These are phyloP conservation scores for Maniola hyperantus DNA, from an alignment of 2,888 invertebrate genomes.

Conservation along the genomic window DNA sequence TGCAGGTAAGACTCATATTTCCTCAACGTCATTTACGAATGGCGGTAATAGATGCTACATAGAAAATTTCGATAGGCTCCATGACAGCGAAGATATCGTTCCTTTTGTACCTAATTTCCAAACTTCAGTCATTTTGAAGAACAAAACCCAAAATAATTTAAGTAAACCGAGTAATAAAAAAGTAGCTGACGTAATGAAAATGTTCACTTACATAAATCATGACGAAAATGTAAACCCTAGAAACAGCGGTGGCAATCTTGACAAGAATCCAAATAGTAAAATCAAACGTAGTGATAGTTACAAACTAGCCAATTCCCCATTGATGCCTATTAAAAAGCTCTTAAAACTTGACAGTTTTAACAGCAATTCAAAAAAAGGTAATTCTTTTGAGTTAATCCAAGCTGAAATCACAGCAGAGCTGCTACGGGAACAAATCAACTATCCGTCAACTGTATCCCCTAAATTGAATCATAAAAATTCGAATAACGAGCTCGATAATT, in stretches of 20 bases:
- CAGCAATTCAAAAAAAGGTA: conserved; percentile 70
- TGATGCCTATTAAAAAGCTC: conserved; percentile 85
- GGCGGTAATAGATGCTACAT: conserved; percentile 50
- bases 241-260: conserved; percentile 47
- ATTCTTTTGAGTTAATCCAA: conserved; percentile 82
- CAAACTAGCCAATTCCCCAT: conserved; percentile 89
- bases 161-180: conserved; percentile 66
- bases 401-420: conserved; percentile 84
- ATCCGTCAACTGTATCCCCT: conserved; percentile 85
- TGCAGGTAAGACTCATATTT: conserved; percentile 84
- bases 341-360: conserved; percentile 77
- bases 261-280: conserved; percentile 69
- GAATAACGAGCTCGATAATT: conserved; percentile 60
- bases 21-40: conserved; percentile 41
- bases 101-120: conserved; percentile 77
- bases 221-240: conserved; percentile 46
- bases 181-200: conserved; percentile 75
- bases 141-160: conserved; percentile 58
- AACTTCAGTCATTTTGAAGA: conserved; percentile 72
- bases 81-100: conserved; percentile 59
- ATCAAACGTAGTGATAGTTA: conserved; percentile 93
- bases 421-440: conserved; percentile 86
- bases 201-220: conserved; percentile 69
- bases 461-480: conserved; percentile 68
- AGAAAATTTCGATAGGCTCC: conserved; percentile 52